Percentiles rank a stretch among this genome's conserved stretches.
Evolutionary conservation across 2,113 vertebrate genomes (phyloP).

Genomic region (Oxyruncus cristatus): DNA sequence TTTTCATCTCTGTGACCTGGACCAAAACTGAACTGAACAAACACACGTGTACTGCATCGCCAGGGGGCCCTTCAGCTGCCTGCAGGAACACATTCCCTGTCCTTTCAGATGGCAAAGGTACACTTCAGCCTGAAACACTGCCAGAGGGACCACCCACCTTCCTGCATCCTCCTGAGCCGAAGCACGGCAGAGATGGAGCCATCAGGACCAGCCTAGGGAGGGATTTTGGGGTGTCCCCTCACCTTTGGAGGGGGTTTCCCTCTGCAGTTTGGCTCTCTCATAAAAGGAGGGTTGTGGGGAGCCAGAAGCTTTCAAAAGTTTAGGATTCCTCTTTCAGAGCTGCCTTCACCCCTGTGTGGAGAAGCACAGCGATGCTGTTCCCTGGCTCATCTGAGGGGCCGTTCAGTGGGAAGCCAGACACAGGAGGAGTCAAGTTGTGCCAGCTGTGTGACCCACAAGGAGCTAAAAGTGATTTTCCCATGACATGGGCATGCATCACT

Average conservation of each 20-base stretch:
- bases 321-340: neutral
- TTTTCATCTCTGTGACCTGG: rapidly evolving
- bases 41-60: neutral
- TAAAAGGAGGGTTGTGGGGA: neutral
- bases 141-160: neutral
- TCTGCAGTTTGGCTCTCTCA: neutral
- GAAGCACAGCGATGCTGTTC: rapidly evolving
- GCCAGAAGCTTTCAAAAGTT: neutral
- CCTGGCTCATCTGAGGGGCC: rapidly evolving
- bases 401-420: rapidly evolving
- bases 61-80: neutral
- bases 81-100: neutral
- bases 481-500: rapidly evolving
- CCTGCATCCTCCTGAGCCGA: neutral
- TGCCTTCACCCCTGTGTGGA: neutral
- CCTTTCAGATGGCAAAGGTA: neutral
- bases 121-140: neutral
- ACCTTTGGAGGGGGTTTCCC: neutral
- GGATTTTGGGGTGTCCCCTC: no score
- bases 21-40: neutral
- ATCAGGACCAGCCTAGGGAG: neutral
- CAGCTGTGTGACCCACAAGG: neutral
- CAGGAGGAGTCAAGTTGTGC: neutral
- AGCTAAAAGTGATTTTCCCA: neutral
- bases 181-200: rapidly evolving